Conservation (phyloP, 2,888 invertebrate genomes). For the Stenchaetothrips biformis region DNA sequence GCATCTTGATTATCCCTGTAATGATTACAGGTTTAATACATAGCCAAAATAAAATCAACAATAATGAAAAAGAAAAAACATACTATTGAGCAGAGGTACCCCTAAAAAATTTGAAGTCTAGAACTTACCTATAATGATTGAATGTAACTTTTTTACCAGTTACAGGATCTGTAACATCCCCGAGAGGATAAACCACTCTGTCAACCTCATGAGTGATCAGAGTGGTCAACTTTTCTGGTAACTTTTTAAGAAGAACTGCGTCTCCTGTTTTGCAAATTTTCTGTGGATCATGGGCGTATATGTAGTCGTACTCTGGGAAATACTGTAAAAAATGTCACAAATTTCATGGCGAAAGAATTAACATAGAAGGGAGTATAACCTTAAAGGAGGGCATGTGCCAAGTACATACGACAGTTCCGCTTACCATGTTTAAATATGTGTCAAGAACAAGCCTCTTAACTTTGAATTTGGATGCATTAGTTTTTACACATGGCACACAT, state of each 20-base stretch:
- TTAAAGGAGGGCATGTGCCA: slow-evolving; percentile 30
- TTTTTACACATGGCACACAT: slow-evolving; percentile 72
- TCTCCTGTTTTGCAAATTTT: slow-evolving; percentile 77
- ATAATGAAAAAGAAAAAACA: slow-evolving; percentile 23
- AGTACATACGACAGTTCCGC: slow-evolving; percentile 36
- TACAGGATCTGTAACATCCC: slow-evolving; percentile 81
- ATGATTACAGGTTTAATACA: slow-evolving; percentile 1
- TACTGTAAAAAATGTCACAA: slow-evolving; percentile 54
- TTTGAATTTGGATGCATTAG: slow-evolving; percentile 72
- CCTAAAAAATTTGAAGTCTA: not conserved
- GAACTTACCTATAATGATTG: slow-evolving; percentile 41
- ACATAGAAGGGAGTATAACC: slow-evolving; percentile 38
- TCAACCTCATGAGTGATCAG: slow-evolving; percentile 74
- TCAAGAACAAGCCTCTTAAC: slow-evolving; percentile 71
- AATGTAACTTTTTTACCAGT: slow-evolving; percentile 65
- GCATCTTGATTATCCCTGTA: slow-evolving; percentile 65
- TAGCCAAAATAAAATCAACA: slow-evolving; percentile 32
- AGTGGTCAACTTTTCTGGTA: slow-evolving; percentile 67
- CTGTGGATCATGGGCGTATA: slow-evolving; percentile 73
- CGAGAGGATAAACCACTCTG: slow-evolving; percentile 73
- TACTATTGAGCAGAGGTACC: not conserved
- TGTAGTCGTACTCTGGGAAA: slow-evolving; percentile 65
- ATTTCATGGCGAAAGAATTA: slow-evolving; percentile 26
- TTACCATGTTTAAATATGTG: slow-evolving; percentile 71
- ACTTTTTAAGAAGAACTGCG: slow-evolving; percentile 68